Conservation (phyloP, 2,888 invertebrate species). For the Erebia aethiops region DNA sequence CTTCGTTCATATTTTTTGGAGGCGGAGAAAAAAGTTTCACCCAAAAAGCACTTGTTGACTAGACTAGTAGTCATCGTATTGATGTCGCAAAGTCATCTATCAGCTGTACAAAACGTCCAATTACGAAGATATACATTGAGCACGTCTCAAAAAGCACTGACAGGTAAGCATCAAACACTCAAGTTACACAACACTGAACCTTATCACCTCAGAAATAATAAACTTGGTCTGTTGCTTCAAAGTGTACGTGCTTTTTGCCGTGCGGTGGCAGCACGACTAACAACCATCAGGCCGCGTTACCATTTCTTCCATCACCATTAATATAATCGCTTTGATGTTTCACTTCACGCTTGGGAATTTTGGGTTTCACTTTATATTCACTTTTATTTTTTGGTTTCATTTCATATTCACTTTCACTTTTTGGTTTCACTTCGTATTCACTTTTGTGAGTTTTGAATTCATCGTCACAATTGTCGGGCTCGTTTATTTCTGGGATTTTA, state of each 20-base stretch:
- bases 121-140: slow-evolving; percentile 16
- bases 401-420: slow-evolving; percentile 43
- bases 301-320: slow-evolving; percentile 46
- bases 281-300: slow-evolving; percentile 70
- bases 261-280: slow-evolving; percentile 69
- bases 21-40: too few species aligned
- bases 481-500: slow-evolving; percentile 70
- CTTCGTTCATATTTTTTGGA: too few species aligned
- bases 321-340: slow-evolving; percentile 42
- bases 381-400: slow-evolving; percentile 39
- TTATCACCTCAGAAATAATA: slow-evolving; percentile 62
- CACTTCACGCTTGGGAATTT: slow-evolving; percentile 24
- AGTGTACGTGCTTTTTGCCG: slow-evolving; percentile 77
- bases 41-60: too few species aligned
- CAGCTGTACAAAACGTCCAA: slow-evolving; percentile 2
- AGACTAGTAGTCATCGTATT: too few species aligned
- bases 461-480: slow-evolving; percentile 54
- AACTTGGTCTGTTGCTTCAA: slow-evolving; percentile 70
- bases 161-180: slow-evolving; percentile 25
- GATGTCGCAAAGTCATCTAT: not conserved
- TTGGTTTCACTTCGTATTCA: slow-evolving; percentile 33
- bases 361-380: slow-evolving; percentile 44
- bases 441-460: slow-evolving; percentile 44
- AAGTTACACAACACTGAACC: not conserved
- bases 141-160: slow-evolving; percentile 27